A percentile compares a stretch with the other conserved stretches of the same genome.
These are phyloP conservation scores for Pyrrhosoma nymphula DNA, from an alignment of 2,888 invertebrate species.

Conservation along the genomic window DNA sequence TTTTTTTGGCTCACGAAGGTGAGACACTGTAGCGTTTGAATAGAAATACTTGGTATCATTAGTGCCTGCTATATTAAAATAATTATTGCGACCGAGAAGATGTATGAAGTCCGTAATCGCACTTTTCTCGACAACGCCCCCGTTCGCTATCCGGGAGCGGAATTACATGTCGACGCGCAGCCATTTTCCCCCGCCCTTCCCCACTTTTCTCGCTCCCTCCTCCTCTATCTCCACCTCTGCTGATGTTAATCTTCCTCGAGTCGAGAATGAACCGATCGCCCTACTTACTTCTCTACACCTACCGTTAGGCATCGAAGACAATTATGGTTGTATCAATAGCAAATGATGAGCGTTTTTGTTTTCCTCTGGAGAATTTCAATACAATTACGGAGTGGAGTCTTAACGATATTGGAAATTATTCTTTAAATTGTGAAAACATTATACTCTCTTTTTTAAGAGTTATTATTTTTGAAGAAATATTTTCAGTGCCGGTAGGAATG, in stretches of 20 bases:
- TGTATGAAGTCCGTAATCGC: background rate
- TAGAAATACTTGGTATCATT: background rate
- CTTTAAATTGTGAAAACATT: too few species aligned
- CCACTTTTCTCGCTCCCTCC: background rate
- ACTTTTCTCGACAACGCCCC: background rate
- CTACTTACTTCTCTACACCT: conserved; percentile 34
- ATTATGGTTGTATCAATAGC: background rate
- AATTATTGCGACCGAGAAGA: background rate
- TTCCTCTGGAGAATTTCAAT: background rate
- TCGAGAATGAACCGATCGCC: conserved; percentile 33
- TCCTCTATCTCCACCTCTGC: background rate
- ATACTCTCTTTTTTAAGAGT: too few species aligned
- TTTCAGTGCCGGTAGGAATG: too few species aligned
- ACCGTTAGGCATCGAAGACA: conserved; percentile 47
- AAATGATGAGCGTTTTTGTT: background rate
- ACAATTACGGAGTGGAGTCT: background rate
- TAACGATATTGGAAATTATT: too few species aligned
- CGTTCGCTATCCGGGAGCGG: background rate
- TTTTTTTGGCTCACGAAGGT: too few species aligned
- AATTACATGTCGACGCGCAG: conserved; percentile 1
- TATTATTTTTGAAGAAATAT: too few species aligned
- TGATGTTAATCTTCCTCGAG: background rate
- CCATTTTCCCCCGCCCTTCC: background rate
- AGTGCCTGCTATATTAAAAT: background rate
- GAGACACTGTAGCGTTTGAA: too few species aligned